Evolutionary conservation across 1,140 invertebrate genomes (phyloP).

Genomic region (Penaeus japonicus): DNA sequence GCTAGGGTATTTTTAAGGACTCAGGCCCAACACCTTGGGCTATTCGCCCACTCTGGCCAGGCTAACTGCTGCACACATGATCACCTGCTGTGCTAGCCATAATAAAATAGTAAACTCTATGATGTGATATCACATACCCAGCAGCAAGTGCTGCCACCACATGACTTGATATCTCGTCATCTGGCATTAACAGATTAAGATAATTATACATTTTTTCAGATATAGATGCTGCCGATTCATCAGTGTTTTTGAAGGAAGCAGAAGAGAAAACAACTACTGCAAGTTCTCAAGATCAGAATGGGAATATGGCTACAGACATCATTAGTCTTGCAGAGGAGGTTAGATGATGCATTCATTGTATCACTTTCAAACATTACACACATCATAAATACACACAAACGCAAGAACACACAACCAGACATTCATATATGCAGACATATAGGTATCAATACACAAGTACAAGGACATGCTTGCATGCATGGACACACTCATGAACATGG

Average conservation of each 20-base stretch:
- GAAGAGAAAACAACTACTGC: constrained; percentile 26
- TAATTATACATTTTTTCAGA: not conserved
- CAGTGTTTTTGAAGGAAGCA: not conserved
- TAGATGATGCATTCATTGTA: not conserved
- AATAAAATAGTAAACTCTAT: too few species aligned
- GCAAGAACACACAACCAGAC: not conserved
- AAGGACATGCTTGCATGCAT: not conserved
- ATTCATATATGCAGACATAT: not conserved
- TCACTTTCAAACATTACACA: not conserved
- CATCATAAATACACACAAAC: not conserved
- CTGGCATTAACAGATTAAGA: too few species aligned
- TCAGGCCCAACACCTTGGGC: too few species aligned
- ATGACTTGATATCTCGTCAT: too few species aligned
- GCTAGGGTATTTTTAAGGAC: too few species aligned
- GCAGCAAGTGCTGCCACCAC: too few species aligned
- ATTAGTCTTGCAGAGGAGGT: constrained; percentile 43
- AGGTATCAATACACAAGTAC: not conserved
- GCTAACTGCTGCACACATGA: too few species aligned
- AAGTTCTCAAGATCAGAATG: constrained; percentile 54
- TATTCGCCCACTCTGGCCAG: too few species aligned
- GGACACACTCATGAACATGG: not conserved
- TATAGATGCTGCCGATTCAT: not conserved
- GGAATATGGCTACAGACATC: constrained; percentile 46
- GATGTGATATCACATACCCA: too few species aligned
- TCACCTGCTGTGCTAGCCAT: too few species aligned